phyloP scores from a whole-genome alignment of 53 echinoderm and acorn worm genomes.

The Glandiceps talaboti region DNA sequence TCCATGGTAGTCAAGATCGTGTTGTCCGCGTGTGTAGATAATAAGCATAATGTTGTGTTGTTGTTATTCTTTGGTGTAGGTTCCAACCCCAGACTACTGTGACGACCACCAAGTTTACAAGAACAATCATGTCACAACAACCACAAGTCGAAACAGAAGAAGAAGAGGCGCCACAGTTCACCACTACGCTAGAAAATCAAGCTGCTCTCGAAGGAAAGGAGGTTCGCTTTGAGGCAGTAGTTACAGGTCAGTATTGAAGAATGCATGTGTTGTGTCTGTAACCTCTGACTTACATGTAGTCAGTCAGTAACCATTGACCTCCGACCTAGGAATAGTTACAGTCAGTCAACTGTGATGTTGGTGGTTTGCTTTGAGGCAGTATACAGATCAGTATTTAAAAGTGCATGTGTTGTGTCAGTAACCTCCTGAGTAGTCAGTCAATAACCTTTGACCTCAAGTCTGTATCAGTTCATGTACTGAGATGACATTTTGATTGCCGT shows the following conservation, averaged over 20 bases:
- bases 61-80: not conserved
- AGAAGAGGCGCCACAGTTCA: conserved; percentile 87
- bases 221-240: conserved; percentile 70
- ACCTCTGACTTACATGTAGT: not conserved
- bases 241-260: conserved; percentile 34
- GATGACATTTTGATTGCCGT: no score
- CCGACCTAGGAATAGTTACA: no score
- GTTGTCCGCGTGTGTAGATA: no score
- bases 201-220: conserved; percentile 58
- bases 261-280: not conserved
- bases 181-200: conserved; percentile 66
- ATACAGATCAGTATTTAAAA: no score
- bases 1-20: no score
- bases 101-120: not conserved
- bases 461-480: no score
- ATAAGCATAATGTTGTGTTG: not conserved
- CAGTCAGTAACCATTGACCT: not conserved
- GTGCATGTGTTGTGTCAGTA: no score
- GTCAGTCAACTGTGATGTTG: no score
- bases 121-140: not conserved
- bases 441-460: no score
- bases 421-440: no score
- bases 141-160: not conserved
- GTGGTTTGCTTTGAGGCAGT: no score
- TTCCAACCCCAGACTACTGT: not conserved